A percentile compares a stretch with the other conserved stretches of the same genome.
phyloP scores from a whole-genome alignment of 1,140 invertebrate species.

The Philaenus spumarius region DNA sequence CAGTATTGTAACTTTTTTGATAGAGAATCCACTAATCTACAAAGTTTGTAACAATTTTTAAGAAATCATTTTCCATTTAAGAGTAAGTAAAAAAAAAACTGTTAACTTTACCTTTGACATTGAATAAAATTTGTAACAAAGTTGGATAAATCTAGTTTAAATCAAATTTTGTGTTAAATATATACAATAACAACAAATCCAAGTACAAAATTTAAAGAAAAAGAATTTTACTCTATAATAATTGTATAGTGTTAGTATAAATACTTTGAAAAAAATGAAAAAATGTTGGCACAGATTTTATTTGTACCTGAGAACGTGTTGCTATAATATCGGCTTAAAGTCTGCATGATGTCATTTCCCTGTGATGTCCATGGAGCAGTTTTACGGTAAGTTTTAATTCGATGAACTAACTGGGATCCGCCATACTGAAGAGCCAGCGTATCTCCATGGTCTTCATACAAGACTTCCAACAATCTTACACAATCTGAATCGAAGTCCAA shows the following conservation, averaged over 20 bases:
- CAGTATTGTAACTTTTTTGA: too few relatives aligned
- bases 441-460: conserved; percentile 99
- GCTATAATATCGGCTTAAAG: conserved; percentile 94
- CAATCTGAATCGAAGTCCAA: conserved; percentile 95
- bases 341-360: conserved; percentile 98
- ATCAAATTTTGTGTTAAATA: too few relatives aligned
- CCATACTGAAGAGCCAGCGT: conserved; percentile 97
- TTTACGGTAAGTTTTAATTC: conserved; percentile 86
- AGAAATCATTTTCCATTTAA: too few relatives aligned
- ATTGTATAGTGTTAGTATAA: too few relatives aligned
- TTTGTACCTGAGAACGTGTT: conserved; percentile 86
- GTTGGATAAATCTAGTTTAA: too few relatives aligned
- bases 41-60: too few relatives aligned
- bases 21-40: too few relatives aligned
- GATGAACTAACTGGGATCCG: conserved; percentile 95
- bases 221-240: neutral
- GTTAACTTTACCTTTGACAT: too few relatives aligned
- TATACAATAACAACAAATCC: neutral
- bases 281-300: too few relatives aligned
- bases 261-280: too few relatives aligned
- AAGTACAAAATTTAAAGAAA: neutral
- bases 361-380: conserved; percentile 95
- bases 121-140: too few relatives aligned
- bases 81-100: too few relatives aligned
- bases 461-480: conserved; percentile 86